Evolutionary conservation across 2,797 vertebrate species (phyloP).

Genomic region (Acipenser ruthenus): DNA sequence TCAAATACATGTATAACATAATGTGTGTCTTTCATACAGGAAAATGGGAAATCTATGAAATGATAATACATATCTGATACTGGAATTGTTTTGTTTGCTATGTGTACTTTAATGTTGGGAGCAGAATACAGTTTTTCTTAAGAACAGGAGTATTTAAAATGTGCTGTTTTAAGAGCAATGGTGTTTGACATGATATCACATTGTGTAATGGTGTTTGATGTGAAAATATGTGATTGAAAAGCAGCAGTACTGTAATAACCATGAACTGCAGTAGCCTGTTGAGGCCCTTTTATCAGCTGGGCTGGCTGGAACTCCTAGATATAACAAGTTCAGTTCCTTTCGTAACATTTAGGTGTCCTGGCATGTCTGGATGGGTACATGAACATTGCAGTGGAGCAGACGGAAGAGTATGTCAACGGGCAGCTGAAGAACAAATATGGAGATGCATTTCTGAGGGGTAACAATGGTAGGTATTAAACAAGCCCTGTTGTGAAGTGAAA

Average conservation of each 20-base stretch:
- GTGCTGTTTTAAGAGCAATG: too few species aligned
- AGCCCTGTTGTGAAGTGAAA: background rate
- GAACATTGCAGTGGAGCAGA: conserved; percentile 98
- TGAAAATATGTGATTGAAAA: too few species aligned
- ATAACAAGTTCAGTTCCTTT: conserved; percentile 6
- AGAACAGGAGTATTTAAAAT: too few species aligned
- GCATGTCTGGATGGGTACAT: conserved; percentile 97
- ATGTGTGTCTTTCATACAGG: too few species aligned
- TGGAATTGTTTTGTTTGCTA: too few species aligned
- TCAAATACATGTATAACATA: too few species aligned
- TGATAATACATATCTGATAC: too few species aligned
- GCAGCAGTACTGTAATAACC: conserved; percentile 2
- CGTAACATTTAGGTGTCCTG: conserved; percentile 71
- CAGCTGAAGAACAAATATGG: conserved; percentile 98
- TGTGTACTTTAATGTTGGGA: too few species aligned
- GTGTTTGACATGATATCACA: too few species aligned
- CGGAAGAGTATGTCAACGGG: conserved; percentile 96
- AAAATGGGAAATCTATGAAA: too few species aligned
- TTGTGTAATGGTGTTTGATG: too few species aligned
- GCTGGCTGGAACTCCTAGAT: background rate
- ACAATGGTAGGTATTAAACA: conserved; percentile 73
- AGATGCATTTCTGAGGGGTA: conserved; percentile 93
- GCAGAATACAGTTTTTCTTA: too few species aligned
- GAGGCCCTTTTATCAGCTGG: background rate
- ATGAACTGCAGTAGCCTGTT: conserved; percentile 22